Evolutionary conservation across 2,888 invertebrate species (phyloP).

Genomic region (Trilocha varians): DNA sequence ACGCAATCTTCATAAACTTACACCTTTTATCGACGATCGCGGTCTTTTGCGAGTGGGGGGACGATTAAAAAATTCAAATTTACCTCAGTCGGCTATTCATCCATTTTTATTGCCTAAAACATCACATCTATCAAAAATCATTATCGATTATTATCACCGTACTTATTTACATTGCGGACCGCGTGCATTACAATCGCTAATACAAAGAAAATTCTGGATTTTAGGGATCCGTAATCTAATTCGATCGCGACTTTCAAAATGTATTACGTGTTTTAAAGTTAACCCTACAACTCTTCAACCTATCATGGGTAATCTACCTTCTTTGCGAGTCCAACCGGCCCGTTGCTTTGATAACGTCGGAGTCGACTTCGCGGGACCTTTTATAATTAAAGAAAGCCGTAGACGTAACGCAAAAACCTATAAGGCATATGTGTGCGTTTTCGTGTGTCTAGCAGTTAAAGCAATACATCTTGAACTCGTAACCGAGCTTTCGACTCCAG

Average conservation of each 20-base stretch:
- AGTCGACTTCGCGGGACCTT: neutral
- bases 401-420: too few species aligned
- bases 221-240: slow-evolving; percentile 3
- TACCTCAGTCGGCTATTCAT: neutral
- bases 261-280: slow-evolving; percentile 4
- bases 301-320: too few species aligned
- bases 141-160: too few species aligned
- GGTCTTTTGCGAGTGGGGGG: neutral
- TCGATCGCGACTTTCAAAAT: slow-evolving; percentile 4
- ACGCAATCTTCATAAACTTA: neutral
- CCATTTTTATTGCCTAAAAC: neutral
- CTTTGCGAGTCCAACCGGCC: too few species aligned
- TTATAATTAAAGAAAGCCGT: slow-evolving; percentile 3
- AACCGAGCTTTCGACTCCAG: too few species aligned
- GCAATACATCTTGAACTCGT: too few species aligned
- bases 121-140: too few species aligned
- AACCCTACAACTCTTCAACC: neutral
- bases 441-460: too few species aligned
- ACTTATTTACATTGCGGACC: neutral
- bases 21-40: neutral
- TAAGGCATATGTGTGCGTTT: too few species aligned
- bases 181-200: slow-evolving; percentile 1
- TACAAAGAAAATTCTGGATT: slow-evolving; percentile 6
- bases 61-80: neutral
- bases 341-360: too few species aligned